A percentile compares a stretch with the other conserved stretches of the same genome.
phyloP scores from a whole-genome alignment of 2,888 invertebrate species.

The Argyra leucocephala region DNA sequence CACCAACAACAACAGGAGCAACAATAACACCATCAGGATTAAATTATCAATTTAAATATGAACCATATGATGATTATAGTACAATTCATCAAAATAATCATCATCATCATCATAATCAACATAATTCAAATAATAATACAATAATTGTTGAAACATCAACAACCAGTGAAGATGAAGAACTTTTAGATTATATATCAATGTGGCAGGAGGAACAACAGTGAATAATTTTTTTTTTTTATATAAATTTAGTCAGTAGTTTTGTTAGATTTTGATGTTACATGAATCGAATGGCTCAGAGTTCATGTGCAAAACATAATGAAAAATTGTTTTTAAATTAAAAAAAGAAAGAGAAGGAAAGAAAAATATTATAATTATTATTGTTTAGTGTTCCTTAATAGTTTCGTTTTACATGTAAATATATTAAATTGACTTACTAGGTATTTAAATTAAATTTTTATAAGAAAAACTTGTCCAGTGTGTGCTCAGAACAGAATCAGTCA shows the following conservation, averaged over 20 bases:
- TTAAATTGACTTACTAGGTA: no score
- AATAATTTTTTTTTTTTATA: no score
- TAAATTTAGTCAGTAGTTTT: background rate
- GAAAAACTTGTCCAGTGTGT: background rate
- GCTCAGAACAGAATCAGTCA: background rate
- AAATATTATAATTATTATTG: no score
- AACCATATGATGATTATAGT: slow-evolving; percentile 66
- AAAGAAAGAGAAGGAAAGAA: no score
- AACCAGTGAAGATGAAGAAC: slow-evolving; percentile 81
- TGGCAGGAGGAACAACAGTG: slow-evolving; percentile 33
- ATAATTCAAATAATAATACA: background rate
- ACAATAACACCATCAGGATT: slow-evolving; percentile 18
- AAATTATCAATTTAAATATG: slow-evolving; percentile 40
- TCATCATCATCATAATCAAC: background rate
- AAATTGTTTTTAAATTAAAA: no score
- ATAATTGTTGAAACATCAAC: slow-evolving; percentile 29
- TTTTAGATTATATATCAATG: slow-evolving; percentile 54
- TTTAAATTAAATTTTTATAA: background rate
- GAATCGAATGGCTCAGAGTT: no score
- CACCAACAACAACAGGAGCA: slow-evolving; percentile 22
- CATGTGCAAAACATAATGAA: no score
- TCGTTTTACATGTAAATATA: background rate
- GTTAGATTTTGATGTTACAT: background rate
- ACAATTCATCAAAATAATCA: slow-evolving; percentile 45
- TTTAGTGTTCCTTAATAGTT: background rate